phyloP scores from a whole-genome alignment of 2,113 vertebrate genomes.

The Siphamia tubifer region DNA sequence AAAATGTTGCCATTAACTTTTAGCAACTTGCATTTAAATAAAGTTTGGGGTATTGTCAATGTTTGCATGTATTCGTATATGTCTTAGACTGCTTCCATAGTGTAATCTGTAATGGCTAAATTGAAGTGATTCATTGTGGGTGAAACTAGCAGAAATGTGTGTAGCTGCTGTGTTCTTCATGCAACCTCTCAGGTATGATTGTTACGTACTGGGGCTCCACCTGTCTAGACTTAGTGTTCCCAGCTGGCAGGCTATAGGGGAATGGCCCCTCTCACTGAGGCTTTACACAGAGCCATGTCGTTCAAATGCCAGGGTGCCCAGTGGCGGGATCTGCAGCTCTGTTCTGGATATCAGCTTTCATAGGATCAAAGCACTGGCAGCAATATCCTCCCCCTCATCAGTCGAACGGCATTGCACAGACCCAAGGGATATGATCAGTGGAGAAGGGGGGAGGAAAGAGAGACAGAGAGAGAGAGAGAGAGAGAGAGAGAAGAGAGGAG shows the following conservation, averaged over 20 bases:
- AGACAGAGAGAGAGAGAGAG: constrained; percentile 22
- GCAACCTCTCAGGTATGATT: constrained; percentile 35
- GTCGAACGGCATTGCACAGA: constrained; percentile 62
- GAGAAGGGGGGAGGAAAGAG: constrained; percentile 31
- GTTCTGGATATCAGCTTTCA: constrained; percentile 79
- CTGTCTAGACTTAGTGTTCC: constrained; percentile 71
- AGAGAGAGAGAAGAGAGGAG: background rate
- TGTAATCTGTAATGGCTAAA: background rate
- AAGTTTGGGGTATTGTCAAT: background rate
- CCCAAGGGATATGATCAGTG: constrained; percentile 62
- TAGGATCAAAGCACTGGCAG: constrained; percentile 79
- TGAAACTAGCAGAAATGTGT: no score
- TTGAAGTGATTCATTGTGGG: no score
- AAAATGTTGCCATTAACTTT: background rate
- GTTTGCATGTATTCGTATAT: background rate
- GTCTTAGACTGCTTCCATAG: background rate
- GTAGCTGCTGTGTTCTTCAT: background rate
- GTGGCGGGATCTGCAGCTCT: constrained; percentile 70
- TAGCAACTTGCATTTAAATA: background rate
- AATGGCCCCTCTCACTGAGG: constrained; percentile 58
- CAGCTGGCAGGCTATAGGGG: constrained; percentile 64
- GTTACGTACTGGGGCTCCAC: constrained; percentile 57
- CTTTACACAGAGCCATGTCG: constrained; percentile 65
- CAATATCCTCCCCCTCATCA: constrained; percentile 77
- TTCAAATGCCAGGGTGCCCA: constrained; percentile 74